Conservation (phyloP, 2,113 vertebrate species). For the Hemiscyllium ocellatum region DNA sequence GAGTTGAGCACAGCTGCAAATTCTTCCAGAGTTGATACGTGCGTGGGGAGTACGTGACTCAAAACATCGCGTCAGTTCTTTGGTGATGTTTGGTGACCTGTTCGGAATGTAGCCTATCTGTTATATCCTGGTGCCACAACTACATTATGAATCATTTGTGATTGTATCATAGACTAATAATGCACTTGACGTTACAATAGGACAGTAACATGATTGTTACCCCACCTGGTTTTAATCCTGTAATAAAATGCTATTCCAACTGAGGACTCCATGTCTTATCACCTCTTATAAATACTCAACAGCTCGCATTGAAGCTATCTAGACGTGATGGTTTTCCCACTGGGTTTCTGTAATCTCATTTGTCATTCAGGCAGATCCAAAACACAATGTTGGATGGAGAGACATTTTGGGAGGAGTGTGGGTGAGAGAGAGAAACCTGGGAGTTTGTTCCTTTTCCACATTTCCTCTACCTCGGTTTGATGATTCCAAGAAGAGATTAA, state of each 20-base stretch:
- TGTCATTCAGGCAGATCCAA: background rate
- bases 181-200: constrained; percentile 17
- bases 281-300: background rate
- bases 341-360: background rate
- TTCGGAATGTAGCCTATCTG: background rate
- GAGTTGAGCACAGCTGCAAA: background rate
- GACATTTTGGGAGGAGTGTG: background rate
- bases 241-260: constrained; percentile 28
- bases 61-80: background rate
- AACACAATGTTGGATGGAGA: background rate
- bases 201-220: constrained; percentile 27
- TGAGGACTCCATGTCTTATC: background rate
- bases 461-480: background rate
- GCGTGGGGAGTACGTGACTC: background rate
- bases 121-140: background rate
- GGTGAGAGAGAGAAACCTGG: background rate
- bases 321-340: background rate
- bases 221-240: background rate
- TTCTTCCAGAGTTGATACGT: background rate
- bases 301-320: background rate
- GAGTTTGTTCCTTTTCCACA: background rate
- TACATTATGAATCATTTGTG: constrained; percentile 1
- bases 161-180: background rate
- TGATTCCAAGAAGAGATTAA: background rate
- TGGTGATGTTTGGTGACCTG: background rate